Conservation (phyloP, 2,888 invertebrate genomes). For the Chrysotoxum bicinctum region DNA sequence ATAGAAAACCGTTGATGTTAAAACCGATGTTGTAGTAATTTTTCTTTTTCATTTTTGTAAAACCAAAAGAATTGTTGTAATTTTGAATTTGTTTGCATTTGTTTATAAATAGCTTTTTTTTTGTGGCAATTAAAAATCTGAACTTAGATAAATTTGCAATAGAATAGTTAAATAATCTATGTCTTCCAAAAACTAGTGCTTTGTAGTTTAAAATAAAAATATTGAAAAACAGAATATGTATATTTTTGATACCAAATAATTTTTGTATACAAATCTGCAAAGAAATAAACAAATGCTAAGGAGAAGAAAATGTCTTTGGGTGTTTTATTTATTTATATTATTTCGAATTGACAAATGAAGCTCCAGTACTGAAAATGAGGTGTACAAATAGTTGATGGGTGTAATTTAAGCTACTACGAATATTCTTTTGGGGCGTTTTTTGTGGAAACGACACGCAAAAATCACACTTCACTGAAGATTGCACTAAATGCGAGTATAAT, state of each 20-base stretch:
- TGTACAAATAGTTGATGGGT: too few relatives aligned
- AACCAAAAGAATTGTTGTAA: slow-evolving; percentile 19
- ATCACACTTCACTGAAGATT: too few relatives aligned
- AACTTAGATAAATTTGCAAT: slow-evolving; percentile 53
- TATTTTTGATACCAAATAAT: slow-evolving; percentile 62
- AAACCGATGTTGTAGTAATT: slow-evolving; percentile 27
- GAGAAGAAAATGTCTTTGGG: slow-evolving; percentile 32
- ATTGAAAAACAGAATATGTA: slow-evolving; percentile 20
- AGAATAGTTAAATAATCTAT: slow-evolving; percentile 29
- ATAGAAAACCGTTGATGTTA: slow-evolving; percentile 3
- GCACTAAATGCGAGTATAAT: too few relatives aligned
- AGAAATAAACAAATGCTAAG: slow-evolving; percentile 56
- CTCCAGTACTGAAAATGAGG: too few relatives aligned
- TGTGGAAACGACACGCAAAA: too few relatives aligned
- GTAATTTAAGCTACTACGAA: too few relatives aligned
- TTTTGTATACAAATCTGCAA: slow-evolving; percentile 33
- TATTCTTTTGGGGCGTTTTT: too few relatives aligned
- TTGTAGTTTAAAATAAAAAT: slow-evolving; percentile 10
- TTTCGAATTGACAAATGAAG: background rate
- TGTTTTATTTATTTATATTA: background rate
- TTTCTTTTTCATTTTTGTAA: slow-evolving; percentile 23
- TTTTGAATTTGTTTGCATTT: slow-evolving; percentile 48
- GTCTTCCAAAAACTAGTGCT: slow-evolving; percentile 55
- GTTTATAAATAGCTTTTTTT: slow-evolving; percentile 23
- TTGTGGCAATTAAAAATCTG: slow-evolving; percentile 25